Percentiles rank a stretch among this genome's conserved stretches.
phyloP scores from a whole-genome alignment of 2,888 invertebrate species.

The Drosophila prolongata region DNA sequence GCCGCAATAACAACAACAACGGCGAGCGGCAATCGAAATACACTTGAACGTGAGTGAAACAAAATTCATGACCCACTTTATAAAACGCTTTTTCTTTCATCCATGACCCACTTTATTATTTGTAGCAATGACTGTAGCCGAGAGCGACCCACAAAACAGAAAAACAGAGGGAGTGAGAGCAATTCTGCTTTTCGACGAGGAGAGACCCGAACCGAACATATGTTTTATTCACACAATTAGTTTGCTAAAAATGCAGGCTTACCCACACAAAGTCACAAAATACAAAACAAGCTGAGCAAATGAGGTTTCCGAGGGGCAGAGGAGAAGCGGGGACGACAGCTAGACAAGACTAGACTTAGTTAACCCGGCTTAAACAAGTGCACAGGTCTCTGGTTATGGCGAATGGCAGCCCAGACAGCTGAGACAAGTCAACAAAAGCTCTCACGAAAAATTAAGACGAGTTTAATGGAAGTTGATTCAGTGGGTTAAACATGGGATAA shows the following conservation, averaged over 20 bases:
- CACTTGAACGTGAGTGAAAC: conserved; percentile 84
- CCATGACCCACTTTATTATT: conserved; percentile 83
- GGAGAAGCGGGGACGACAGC: conserved; percentile 6
- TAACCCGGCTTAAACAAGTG: conserved; percentile 31
- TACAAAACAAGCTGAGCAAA: conserved; percentile 67
- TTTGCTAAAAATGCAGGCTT: conserved; percentile 75
- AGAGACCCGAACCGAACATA: conserved; percentile 54
- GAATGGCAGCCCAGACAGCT: conserved; percentile 6
- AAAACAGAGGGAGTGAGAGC: conserved; percentile 20
- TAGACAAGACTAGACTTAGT: conserved; percentile 42
- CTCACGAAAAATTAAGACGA: neutral
- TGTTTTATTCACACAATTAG: conserved; percentile 76
- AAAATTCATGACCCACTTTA: conserved; percentile 84
- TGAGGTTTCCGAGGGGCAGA: conserved; percentile 25
- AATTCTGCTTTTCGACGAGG: conserved; percentile 11
- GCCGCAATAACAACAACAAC: conserved; percentile 11
- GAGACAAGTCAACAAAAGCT: conserved; percentile 15
- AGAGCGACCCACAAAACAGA: conserved; percentile 32
- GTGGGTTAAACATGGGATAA: conserved; percentile 16
- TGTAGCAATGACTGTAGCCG: conserved; percentile 70
- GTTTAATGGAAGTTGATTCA: neutral
- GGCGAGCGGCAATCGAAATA: conserved; percentile 78
- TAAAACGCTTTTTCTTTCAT: conserved; percentile 83
- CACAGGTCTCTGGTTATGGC: conserved; percentile 14
- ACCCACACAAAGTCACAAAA: conserved; percentile 25